A percentile compares a stretch with the other conserved stretches of the same genome.
These are phyloP conservation scores for Nemotelus pantherinus DNA, from an alignment of 2,888 invertebrate species.

Conservation along the genomic window DNA sequence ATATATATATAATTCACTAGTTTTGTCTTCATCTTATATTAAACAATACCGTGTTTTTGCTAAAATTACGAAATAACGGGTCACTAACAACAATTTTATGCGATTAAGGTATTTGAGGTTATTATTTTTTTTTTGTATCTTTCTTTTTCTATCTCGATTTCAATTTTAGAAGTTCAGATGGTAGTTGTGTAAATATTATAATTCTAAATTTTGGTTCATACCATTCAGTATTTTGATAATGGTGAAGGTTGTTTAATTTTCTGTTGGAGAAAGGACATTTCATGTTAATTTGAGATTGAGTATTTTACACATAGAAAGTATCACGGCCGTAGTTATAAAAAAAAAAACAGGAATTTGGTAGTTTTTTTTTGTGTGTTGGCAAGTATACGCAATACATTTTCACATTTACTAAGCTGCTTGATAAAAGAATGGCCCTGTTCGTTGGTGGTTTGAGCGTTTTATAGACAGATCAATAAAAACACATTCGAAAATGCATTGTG, in stretches of 20 bases:
- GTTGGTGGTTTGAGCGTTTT: too few relatives aligned
- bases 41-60: background rate
- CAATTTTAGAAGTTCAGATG: constrained; percentile 25
- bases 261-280: constrained; percentile 8
- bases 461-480: too few relatives aligned
- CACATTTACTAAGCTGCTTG: too few relatives aligned
- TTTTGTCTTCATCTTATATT: background rate
- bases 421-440: too few relatives aligned
- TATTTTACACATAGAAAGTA: too few relatives aligned
- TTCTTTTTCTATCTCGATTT: constrained; percentile 44
- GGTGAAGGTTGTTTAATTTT: constrained; percentile 11
- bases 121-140: constrained; percentile 45
- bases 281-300: background rate
- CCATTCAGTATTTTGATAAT: constrained; percentile 42
- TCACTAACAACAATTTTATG: constrained; percentile 55
- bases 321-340: too few relatives aligned
- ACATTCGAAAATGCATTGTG: too few relatives aligned
- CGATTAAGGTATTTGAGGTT: constrained; percentile 24
- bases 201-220: constrained; percentile 42
- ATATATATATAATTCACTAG: constrained; percentile 20
- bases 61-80: constrained; percentile 53
- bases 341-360: too few relatives aligned
- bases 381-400: too few relatives aligned
- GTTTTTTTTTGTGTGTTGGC: too few relatives aligned
- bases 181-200: constrained; percentile 3